Evolutionary conservation across 2,797 vertebrate genomes (phyloP).

Genomic region (Acrossocheilus fasciatus): DNA sequence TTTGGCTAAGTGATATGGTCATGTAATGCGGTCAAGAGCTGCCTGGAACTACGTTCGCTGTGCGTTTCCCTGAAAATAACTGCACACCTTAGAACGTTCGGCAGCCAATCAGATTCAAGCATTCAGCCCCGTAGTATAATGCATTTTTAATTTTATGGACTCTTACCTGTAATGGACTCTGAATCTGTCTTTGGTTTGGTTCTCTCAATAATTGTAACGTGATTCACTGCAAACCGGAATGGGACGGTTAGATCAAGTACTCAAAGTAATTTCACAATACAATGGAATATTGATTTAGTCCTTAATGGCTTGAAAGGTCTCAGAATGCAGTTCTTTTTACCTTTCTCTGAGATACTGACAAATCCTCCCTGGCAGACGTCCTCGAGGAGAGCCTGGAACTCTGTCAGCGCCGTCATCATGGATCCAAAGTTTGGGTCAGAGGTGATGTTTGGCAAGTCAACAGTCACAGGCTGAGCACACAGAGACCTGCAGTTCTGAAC

Average conservation of each 20-base stretch:
- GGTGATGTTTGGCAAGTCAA: conserved; percentile 65
- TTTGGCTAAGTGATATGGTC: too few relatives aligned
- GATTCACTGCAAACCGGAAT: conserved; percentile 69
- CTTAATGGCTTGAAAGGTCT: not conserved
- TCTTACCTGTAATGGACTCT: conserved; percentile 67
- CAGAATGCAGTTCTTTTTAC: conserved; percentile 56
- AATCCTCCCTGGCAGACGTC: conserved; percentile 80
- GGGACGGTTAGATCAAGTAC: not conserved
- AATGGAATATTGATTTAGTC: not conserved
- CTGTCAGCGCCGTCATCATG: conserved; percentile 71
- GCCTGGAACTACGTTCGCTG: too few relatives aligned
- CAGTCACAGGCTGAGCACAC: conserved; percentile 63
- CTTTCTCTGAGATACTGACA: conserved; percentile 78
- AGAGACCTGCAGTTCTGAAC: conserved; percentile 74
- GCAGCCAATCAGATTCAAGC: too few relatives aligned
- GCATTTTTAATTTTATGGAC: not conserved
- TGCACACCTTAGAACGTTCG: too few relatives aligned
- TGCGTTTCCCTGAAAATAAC: too few relatives aligned
- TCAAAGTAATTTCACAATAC: not conserved
- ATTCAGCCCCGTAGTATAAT: too few relatives aligned
- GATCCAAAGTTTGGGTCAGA: conserved; percentile 66
- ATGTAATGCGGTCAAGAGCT: too few relatives aligned
- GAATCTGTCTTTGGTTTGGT: conserved; percentile 48
- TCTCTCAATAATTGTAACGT: conserved; percentile 69
- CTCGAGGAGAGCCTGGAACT: conserved; percentile 77